Conservation (phyloP, 2,113 vertebrate genomes). For the Pangasianodon gigas region DNA sequence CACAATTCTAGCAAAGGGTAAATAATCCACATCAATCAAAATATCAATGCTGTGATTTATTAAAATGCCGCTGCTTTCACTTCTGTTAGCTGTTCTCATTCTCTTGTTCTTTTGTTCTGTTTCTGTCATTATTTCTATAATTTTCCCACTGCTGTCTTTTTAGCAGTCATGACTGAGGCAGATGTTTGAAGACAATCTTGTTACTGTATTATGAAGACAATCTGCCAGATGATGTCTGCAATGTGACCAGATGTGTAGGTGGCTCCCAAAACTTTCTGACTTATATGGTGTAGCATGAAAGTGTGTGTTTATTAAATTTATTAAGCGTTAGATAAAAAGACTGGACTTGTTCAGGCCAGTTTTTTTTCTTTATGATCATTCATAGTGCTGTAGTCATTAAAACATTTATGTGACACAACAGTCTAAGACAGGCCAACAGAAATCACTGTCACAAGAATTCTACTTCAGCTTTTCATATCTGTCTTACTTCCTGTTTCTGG, state of each 20-base stretch:
- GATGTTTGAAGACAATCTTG: constrained; percentile 56
- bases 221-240: constrained; percentile 69
- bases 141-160: constrained; percentile 53
- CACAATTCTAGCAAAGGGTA: neutral
- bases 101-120: neutral
- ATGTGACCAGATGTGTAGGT: constrained; percentile 50
- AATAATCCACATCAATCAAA: neutral
- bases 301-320: neutral
- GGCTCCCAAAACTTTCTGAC: constrained; percentile 48
- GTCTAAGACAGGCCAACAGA: neutral
- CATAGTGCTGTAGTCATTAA: neutral
- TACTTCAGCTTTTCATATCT: neutral
- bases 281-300: neutral
- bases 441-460: neutral
- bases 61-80: neutral
- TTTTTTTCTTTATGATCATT: neutral
- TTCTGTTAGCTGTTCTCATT: neutral
- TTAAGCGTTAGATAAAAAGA: neutral
- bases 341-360: neutral
- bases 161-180: constrained; percentile 42
- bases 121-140: constrained; percentile 50
- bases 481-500: neutral
- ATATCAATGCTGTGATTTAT: neutral
- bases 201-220: constrained; percentile 69
- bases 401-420: neutral